Evolutionary conservation across 2,113 vertebrate genomes (phyloP).

Genomic region (Otis tarda): DNA sequence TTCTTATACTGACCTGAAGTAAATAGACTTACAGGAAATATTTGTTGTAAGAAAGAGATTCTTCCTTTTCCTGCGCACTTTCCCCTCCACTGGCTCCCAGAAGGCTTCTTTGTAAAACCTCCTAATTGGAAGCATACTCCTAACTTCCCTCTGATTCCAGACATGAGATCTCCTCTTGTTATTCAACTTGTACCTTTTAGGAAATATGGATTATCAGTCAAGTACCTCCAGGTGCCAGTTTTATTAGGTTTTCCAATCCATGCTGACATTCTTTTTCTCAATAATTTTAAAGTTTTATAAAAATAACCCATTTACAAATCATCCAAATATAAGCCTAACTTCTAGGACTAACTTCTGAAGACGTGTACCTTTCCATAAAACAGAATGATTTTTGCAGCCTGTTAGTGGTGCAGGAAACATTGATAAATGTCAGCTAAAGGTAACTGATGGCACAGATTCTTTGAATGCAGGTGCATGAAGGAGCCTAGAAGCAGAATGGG

Average conservation of each 20-base stretch:
- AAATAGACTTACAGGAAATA: constrained; percentile 6
- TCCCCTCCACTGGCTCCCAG: background rate
- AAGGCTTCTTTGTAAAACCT: background rate
- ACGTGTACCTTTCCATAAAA: background rate
- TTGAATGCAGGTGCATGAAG: background rate
- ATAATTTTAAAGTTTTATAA: background rate
- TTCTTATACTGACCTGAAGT: background rate
- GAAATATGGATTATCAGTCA: background rate
- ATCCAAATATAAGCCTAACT: background rate
- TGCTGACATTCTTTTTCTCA: background rate
- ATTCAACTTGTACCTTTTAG: background rate
- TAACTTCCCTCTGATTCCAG: background rate
- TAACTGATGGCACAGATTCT: background rate
- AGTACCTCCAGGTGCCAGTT: background rate
- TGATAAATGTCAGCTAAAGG: background rate
- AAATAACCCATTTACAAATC: background rate
- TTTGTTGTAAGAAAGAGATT: background rate
- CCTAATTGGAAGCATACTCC: background rate
- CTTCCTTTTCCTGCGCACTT: background rate
- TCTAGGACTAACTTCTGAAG: background rate
- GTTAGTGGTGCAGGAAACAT: background rate
- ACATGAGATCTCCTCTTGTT: background rate
- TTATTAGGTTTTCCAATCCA: background rate
- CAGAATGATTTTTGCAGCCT: background rate
- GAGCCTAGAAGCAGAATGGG: background rate